Base-by-base conservation (phyloP, 2,113 vertebrate genomes). In the Ophthalmolycus amberensis region DNA sequence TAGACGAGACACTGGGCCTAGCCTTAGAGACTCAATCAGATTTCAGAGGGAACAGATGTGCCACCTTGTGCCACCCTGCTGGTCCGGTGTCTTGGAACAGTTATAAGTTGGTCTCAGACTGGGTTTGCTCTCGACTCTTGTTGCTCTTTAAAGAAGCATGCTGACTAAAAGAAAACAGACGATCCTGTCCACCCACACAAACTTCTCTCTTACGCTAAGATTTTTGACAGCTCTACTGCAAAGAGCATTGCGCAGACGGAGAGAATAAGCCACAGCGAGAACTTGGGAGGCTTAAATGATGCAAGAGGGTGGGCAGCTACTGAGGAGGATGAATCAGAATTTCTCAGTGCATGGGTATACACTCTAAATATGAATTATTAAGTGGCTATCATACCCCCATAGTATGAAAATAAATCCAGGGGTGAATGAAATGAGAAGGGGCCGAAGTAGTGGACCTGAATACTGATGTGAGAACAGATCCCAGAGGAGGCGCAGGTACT, bases 361-460 rank as follows among this genome's bases (percentile, higher is more conserved):
- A 95, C 94, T 95, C 94, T 92, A 95, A 95, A 95, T 94, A 95
- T 95, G 77, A 95, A 96, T 96, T 95, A 96, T 95, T 95, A 94
- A 95, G 87, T 77, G 71, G 89, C 93, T 94, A 95, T 95, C 94
- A 95, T 95, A 93, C 90, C 93, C 90, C 91, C 91, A 94, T 94
- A 95, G 92, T 95, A 95, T 94, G 92, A 95, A 95, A 96, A 95
- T 94, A 95, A 95, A 95, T 94, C 94, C 87, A 91, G 82, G 90
- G 88, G 74, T 91, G 85, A 77, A 90, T 90, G 86, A 85, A 94
- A 95, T 89, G 83, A 90, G 92, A 91, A 77, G 87, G 84, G 85
- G 74, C 77, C 80, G 80, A 88, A 77, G 75, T 80, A 73, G 79
- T 82, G 89, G 93, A 88, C 85, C 81, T 86, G 90, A 92, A 93